A percentile compares a stretch with the other conserved stretches of the same genome.
Evolutionary conservation across 2,113 vertebrate genomes (phyloP).

Genomic region (Anguilla japonica): DNA sequence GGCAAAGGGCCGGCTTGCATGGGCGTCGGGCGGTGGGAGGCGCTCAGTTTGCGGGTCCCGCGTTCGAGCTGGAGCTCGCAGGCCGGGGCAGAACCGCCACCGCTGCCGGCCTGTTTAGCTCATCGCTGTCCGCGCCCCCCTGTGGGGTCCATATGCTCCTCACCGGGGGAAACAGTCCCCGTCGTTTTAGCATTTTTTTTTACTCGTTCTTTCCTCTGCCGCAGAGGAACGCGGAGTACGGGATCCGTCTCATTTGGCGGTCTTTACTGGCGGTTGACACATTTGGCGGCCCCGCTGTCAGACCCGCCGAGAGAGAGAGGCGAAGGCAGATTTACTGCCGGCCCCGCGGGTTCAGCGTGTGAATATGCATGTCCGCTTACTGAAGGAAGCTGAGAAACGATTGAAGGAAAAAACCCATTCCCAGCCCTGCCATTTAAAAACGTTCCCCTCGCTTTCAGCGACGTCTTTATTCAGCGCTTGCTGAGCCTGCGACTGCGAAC

Average conservation of each 20-base stretch:
- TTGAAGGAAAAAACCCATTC: neutral
- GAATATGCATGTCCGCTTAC: neutral
- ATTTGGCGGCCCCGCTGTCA: constrained; percentile 5
- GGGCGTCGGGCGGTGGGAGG: neutral
- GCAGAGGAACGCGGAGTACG: neutral
- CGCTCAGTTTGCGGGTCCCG: neutral
- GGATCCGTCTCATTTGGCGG: constrained; percentile 4
- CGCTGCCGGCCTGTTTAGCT: neutral
- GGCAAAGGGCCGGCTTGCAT: neutral
- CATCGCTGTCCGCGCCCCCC: neutral
- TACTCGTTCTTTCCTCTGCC: neutral
- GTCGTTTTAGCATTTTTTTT: neutral
- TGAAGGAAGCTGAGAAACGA: neutral
- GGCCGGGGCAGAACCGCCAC: neutral
- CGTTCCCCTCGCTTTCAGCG: neutral
- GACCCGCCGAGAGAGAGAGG: neutral
- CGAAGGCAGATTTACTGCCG: neutral
- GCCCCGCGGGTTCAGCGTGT: neutral
- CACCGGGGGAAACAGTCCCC: neutral
- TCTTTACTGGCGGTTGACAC: neutral
- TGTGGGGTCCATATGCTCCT: neutral
- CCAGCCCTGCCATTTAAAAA: neutral
- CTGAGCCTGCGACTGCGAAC: neutral
- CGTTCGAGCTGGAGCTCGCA: neutral
- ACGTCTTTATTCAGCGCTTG: neutral